A percentile compares a stretch with the other conserved stretches of the same genome.
phyloP scores from a whole-genome alignment of 1,140 invertebrate genomes.

The Sinella curviseta region DNA sequence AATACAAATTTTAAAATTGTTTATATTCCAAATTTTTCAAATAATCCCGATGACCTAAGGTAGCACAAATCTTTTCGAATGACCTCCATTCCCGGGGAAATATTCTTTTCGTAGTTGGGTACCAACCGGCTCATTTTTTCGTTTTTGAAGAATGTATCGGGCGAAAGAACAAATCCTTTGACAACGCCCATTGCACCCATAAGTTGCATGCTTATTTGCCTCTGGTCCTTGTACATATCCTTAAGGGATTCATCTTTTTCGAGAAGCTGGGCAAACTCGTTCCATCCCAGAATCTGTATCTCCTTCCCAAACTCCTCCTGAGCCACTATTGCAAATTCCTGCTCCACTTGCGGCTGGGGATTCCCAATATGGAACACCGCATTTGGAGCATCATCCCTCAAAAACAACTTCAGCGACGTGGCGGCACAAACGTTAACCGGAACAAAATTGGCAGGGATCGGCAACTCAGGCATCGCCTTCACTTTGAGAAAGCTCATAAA shows the following conservation, averaged over 20 bases:
- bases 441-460: neutral
- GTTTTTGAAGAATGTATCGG: neutral
- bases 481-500: neutral
- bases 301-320: neutral
- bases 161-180: neutral
- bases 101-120: no score
- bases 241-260: neutral
- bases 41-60: no score
- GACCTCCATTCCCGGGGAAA: no score
- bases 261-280: neutral
- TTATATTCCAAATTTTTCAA: no score
- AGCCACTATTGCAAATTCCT: neutral
- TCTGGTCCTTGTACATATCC: neutral
- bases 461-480: neutral
- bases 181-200: neutral
- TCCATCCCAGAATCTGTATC: neutral
- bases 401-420: neutral
- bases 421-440: conserved; percentile 6
- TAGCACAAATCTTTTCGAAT: no score
- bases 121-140: neutral
- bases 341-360: neutral
- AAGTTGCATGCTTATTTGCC: neutral
- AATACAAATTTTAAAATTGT: no score
- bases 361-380: neutral
- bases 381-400: neutral